Evolutionary conservation across 64 coral and sea anemone species (phyloP).

Genomic region (Actinia equina): DNA sequence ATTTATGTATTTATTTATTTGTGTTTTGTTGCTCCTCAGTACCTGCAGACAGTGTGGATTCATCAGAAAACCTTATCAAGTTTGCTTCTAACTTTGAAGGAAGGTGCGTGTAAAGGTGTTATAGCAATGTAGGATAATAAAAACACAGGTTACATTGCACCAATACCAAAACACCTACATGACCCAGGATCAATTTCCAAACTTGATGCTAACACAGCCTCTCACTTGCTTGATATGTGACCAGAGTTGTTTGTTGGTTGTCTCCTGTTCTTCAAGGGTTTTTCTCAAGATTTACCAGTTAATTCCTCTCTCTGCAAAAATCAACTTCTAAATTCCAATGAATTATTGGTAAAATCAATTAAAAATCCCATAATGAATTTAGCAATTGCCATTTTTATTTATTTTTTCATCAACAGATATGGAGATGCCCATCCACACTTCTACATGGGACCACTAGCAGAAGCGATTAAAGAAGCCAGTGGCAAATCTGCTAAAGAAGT

Average conservation of each 20-base stretch:
- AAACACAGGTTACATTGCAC: no score
- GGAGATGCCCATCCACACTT: conserved; percentile 91
- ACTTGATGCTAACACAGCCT: neutral
- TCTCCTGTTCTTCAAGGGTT: no score
- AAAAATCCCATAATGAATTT: no score
- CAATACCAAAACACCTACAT: no score
- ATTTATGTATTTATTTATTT: neutral
- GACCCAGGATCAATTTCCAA: no score
- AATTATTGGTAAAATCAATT: no score
- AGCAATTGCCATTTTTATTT: neutral
- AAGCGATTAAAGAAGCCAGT: conserved; percentile 90
- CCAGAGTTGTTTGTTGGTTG: no score
- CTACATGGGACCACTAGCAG: conserved; percentile 90
- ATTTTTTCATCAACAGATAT: conserved; percentile 51
- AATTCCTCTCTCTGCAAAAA: neutral
- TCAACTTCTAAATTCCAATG: no score
- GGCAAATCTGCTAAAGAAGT: conserved; percentile 89
- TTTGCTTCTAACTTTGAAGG: conserved; percentile 93
- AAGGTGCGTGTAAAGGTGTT: conserved; percentile 46
- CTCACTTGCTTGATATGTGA: no score
- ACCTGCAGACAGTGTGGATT: conserved; percentile 59
- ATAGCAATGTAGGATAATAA: neutral
- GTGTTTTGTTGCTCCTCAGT: conserved; percentile 43
- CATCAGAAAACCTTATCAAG: conserved; percentile 73
- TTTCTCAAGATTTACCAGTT: neutral